These are phyloP conservation scores for Arnoldichthys spilopterus DNA, from an alignment of 2,797 vertebrate species.

Conservation along the genomic window DNA sequence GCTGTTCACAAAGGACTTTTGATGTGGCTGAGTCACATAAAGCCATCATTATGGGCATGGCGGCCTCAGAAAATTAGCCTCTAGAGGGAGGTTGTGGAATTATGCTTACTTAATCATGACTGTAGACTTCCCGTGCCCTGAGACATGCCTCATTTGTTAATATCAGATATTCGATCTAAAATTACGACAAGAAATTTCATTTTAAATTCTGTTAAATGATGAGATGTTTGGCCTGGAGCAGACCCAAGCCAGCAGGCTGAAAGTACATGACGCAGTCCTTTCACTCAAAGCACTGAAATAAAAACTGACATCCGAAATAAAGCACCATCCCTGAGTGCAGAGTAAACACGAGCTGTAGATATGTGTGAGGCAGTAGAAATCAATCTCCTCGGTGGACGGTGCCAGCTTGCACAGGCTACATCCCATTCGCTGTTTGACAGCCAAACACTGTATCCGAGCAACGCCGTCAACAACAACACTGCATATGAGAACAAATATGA, in stretches of 20 bases:
- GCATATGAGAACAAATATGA: conserved; percentile 19
- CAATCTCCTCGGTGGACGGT: not conserved
- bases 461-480: conserved; percentile 23
- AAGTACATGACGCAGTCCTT: not conserved
- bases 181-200: not conserved
- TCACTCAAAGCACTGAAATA: not conserved
- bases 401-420: conserved; percentile 10
- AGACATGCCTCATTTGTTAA: not conserved
- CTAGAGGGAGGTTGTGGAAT: conserved; percentile 64
- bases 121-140: not conserved
- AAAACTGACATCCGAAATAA: conserved; percentile 11
- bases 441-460: conserved; percentile 23
- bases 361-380: not conserved
- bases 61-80: conserved; percentile 78
- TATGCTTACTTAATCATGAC: conserved; percentile 15
- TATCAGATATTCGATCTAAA: no score
- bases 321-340: not conserved
- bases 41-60: conserved; percentile 79
- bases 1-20: conserved; percentile 84
- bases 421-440: conserved; percentile 16
- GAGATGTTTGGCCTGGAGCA: not conserved
- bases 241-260: not conserved
- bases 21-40: conserved; percentile 82
- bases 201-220: not conserved
- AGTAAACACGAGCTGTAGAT: conserved; percentile 9